These are phyloP conservation scores for Brachionus asplanchnoidis DNA, from an alignment of 1,140 invertebrate species.

Conservation along the genomic window DNA sequence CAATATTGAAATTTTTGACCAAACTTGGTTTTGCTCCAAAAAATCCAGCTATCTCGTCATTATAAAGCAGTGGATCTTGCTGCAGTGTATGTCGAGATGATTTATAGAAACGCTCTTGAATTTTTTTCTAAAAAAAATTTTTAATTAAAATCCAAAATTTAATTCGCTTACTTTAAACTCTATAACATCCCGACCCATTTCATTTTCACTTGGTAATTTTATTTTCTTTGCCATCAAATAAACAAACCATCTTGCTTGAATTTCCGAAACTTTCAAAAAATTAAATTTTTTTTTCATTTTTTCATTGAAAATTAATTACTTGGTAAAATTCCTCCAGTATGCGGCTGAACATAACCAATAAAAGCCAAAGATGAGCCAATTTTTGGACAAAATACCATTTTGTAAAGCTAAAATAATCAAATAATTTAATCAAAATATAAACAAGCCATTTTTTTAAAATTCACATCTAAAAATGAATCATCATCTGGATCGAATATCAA, in stretches of 20 bases:
- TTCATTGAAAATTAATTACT: slow-evolving; percentile 34
- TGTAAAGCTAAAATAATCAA: slow-evolving; percentile 47
- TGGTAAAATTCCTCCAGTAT: slow-evolving; percentile 51
- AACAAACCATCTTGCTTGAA: slow-evolving; percentile 54
- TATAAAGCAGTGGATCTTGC: slow-evolving; percentile 51
- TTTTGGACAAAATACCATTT: slow-evolving; percentile 51
- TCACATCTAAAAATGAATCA: slow-evolving; percentile 18
- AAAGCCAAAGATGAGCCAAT: slow-evolving; percentile 50
- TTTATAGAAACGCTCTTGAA: slow-evolving; percentile 46
- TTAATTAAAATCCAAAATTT: background rate
- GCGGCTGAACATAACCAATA: slow-evolving; percentile 54
- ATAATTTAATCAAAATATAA: slow-evolving; percentile 8
- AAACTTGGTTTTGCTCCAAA: slow-evolving; percentile 51
- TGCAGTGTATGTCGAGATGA: slow-evolving; percentile 52
- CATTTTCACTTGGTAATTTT: slow-evolving; percentile 46
- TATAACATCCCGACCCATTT: slow-evolving; percentile 48
- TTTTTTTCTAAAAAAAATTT: background rate
- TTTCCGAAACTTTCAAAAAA: slow-evolving; percentile 48
- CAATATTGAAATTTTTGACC: slow-evolving; percentile 46
- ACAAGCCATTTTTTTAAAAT: background rate
- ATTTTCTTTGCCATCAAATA: slow-evolving; percentile 47
- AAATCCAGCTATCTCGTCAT: slow-evolving; percentile 49
- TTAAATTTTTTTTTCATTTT: background rate
- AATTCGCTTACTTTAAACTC: slow-evolving; percentile 41
- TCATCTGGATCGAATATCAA: background rate